Base-by-base conservation (phyloP, 2,113 vertebrate species). In the Eclectus roratus region DNA sequence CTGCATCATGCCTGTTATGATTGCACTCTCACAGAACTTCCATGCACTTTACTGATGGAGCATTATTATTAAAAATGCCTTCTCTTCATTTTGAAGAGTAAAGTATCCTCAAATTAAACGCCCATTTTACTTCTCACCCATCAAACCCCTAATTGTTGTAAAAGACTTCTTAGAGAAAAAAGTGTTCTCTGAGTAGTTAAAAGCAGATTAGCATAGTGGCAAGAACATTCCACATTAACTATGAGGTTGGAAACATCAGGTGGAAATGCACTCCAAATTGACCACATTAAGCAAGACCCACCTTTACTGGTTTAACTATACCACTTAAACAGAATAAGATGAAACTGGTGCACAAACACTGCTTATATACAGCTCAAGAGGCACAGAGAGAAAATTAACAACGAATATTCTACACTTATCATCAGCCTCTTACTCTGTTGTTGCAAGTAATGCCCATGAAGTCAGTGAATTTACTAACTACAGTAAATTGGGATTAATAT, bases 101-200 rank as follows among this genome's bases (percentile, higher is more conserved):
- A 97, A 89, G 65, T 95, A 95, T 53, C 52, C 44, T 93, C 61
- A 93, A 78, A 72, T 94, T 91, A 94, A 94, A 88, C 56, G 15
- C 10, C 64, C 50, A 46, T 91, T 96, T 87, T 63, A 76, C n/a
- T 85, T 29, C 2, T 41, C 24, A 25, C 44, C 13, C 53, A 81
- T 91, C 71, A 85, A 92, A 60, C 2, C 37, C 20, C 37, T 80
- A 79, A 56, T 41, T 72, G 28, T 33, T 50, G 55, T 33, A 91
- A 87, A 91, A 94, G 49, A 80, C 5, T 10, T 55, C 90, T 69
- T 47, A 44, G 65, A 86, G 46, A 58, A 73, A 89, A 91, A 37
- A 44, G 28, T 7, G 13, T 80, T 88, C 27, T 89, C 93, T 31
- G 33, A 35, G 65, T 49, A 18, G 76, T 95, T 85, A 89, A 86